Evolutionary conservation across 1,140 invertebrate genomes (phyloP).

Genomic region (Physella acuta): DNA sequence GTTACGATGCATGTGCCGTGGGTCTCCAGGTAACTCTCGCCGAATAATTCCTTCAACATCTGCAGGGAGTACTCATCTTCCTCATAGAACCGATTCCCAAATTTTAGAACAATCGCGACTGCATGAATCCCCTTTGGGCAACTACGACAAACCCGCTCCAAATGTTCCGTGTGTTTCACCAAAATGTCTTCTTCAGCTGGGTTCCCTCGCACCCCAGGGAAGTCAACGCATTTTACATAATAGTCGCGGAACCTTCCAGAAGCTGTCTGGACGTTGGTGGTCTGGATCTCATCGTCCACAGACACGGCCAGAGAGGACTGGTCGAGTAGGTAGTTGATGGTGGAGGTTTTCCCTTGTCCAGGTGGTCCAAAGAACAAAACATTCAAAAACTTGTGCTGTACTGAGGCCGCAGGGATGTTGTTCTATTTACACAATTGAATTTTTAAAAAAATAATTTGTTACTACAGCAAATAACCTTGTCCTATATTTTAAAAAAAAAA

Average conservation of each 20-base stretch:
- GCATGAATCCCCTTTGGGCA: background rate
- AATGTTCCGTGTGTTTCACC: background rate
- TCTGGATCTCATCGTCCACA: background rate
- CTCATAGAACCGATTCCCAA: background rate
- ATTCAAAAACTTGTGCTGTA: too few species aligned
- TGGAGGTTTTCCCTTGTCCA: background rate
- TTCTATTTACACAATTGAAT: too few species aligned
- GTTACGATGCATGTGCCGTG: background rate
- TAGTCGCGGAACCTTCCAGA: background rate
- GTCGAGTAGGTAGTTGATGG: background rate
- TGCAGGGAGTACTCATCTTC: background rate
- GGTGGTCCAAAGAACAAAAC: background rate
- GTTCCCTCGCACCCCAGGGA: background rate
- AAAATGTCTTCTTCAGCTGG: background rate
- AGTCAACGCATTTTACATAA: slow-evolving; percentile 1
- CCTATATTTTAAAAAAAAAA: too few species aligned
- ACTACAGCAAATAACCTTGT: too few species aligned
- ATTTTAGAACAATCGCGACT: background rate
- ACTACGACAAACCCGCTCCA: background rate
- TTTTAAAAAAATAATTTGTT: too few species aligned
- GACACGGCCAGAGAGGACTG: background rate
- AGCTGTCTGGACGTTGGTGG: background rate
- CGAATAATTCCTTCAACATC: background rate
- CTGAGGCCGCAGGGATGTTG: too few species aligned
- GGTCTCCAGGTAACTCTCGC: background rate